Conservation (phyloP, 2,888 invertebrate species). For the Anthoptus insignis region DNA sequence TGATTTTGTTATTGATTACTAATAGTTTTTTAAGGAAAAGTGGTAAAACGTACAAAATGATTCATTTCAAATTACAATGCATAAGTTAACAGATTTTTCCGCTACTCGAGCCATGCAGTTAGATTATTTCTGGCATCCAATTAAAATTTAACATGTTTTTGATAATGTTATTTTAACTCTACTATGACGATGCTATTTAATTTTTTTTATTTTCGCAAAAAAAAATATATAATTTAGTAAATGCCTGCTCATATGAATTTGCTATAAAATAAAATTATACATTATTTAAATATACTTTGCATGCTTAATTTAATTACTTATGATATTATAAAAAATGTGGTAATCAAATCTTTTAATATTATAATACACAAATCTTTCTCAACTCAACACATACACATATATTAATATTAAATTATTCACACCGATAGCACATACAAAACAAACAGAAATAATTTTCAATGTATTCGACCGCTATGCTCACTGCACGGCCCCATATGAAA, state of each 20-base stretch:
- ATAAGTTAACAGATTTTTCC: conserved; percentile 5
- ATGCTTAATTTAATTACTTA: no score
- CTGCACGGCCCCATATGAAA: conserved; percentile 22
- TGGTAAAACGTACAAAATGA: conserved; percentile 2
- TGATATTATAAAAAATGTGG: no score
- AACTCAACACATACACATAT: not conserved
- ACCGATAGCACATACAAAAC: not conserved
- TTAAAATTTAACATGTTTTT: conserved; percentile 2
- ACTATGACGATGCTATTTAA: no score
- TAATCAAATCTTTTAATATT: no score
- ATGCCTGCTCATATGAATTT: no score
- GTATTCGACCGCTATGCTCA: conserved; percentile 20
- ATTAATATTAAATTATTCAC: conserved; percentile 6
- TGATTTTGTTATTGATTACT: no score
- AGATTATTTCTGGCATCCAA: conserved; percentile 29
- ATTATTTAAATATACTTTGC: no score
- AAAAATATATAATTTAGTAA: no score
- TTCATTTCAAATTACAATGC: conserved; percentile 2
- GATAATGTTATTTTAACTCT: not conserved
- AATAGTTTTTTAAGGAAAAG: not conserved
- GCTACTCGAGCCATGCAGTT: conserved; percentile 9
- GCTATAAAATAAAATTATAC: no score
- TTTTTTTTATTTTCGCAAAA: no score
- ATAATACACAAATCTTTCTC: not conserved
- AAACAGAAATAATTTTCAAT: conserved; percentile 18